Evolutionary conservation across 2,888 invertebrate species (phyloP).

Genomic region (Caenorhabditis auriculariae): DNA sequence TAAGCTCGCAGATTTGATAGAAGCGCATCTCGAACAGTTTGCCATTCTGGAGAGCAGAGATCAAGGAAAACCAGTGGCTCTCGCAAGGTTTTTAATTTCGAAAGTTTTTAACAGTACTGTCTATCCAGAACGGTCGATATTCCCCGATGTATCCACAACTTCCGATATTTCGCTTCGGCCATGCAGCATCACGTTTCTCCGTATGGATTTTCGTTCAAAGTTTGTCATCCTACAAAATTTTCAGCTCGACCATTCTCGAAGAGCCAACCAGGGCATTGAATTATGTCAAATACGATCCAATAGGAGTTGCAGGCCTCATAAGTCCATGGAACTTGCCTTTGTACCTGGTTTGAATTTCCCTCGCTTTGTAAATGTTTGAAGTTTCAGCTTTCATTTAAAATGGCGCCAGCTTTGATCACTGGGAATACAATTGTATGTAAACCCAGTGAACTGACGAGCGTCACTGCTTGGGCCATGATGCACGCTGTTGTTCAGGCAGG

Average conservation of each 20-base stretch:
- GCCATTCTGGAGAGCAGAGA: constrained; percentile 68
- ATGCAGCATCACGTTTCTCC: constrained; percentile 65
- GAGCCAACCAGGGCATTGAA: constrained; percentile 64
- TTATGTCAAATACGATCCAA: constrained; percentile 67
- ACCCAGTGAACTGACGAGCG: constrained; percentile 70
- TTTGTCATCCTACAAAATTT: constrained; percentile 11
- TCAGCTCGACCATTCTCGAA: constrained; percentile 49
- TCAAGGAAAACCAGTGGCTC: constrained; percentile 69
- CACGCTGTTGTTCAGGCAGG: constrained; percentile 67
- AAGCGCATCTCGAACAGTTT: constrained; percentile 66
- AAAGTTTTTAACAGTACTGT: neutral
- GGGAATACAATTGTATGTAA: constrained; percentile 70
- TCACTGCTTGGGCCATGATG: constrained; percentile 68
- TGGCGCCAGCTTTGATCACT: constrained; percentile 68
- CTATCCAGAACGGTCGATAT: constrained; percentile 66
- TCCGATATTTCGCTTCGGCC: constrained; percentile 68
- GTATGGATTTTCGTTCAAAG: constrained; percentile 49
- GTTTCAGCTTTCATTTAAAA: constrained; percentile 68
- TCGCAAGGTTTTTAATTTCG: constrained; percentile 33
- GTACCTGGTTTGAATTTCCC: constrained; percentile 63
- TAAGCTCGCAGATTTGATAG: constrained; percentile 68
- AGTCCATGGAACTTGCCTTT: constrained; percentile 71
- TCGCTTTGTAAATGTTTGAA: neutral
- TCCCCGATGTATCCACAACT: constrained; percentile 68
- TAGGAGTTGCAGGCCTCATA: constrained; percentile 70